These are phyloP conservation scores for Pterophyllum scalare DNA, from an alignment of 2,113 vertebrate species.

Conservation along the genomic window DNA sequence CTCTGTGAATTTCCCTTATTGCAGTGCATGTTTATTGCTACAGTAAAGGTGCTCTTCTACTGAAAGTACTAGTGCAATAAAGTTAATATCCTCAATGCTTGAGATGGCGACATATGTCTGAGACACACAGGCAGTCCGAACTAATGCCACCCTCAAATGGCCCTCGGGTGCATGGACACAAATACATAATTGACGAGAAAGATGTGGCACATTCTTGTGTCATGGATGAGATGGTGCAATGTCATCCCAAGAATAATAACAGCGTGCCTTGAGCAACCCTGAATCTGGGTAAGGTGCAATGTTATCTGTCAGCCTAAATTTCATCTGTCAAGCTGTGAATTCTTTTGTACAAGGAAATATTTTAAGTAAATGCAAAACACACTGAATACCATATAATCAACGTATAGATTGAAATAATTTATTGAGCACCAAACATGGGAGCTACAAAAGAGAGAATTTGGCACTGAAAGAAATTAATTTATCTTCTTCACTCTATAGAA, in stretches of 20 bases:
- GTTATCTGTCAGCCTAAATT: conserved; percentile 44
- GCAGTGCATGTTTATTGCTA: neutral
- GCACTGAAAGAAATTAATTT: neutral
- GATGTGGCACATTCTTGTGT: conserved; percentile 33
- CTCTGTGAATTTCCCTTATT: neutral
- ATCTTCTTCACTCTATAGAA: neutral
- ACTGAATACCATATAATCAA: neutral
- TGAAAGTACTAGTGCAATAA: neutral
- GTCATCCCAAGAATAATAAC: conserved; percentile 56
- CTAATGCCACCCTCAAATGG: neutral
- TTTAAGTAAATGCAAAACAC: neutral
- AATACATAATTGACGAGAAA: conserved; percentile 46
- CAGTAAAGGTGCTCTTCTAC: neutral
- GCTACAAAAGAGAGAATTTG: neutral
- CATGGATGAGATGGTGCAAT: conserved; percentile 57
- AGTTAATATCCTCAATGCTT: neutral
- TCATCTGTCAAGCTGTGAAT: conserved; percentile 15
- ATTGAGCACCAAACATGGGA: neutral
- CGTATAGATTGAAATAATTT: neutral
- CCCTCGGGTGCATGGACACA: conserved; percentile 25
- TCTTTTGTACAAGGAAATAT: neutral
- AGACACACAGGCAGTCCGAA: neutral
- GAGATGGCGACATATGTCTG: neutral
- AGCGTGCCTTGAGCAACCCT: conserved; percentile 41
- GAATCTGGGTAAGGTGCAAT: conserved; percentile 46